Conservation (phyloP, 30 jellyfish, hydroid and myxozoan species). For the Rhopilema esculentum region DNA sequence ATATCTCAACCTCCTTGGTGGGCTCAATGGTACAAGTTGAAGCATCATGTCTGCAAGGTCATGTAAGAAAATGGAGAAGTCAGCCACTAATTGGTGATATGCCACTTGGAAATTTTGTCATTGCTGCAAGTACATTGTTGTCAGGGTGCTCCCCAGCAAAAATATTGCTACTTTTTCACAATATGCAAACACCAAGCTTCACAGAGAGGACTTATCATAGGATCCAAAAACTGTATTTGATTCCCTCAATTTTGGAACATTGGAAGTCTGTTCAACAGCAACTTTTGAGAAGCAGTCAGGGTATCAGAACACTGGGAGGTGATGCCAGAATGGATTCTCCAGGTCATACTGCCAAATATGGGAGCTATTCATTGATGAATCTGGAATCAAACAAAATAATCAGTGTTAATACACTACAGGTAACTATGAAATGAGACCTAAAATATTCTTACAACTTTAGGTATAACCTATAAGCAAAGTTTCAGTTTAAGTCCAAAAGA, state of each 20-base stretch:
- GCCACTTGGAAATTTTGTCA: not conserved
- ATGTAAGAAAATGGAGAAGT: conserved; percentile 1
- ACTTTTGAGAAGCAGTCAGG: conserved; percentile 2
- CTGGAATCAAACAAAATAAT: conserved; percentile 16
- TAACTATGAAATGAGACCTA: not conserved
- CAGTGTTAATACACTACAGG: conserved; percentile 22
- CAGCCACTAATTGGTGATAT: conserved; percentile 3
- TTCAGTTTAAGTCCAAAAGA: conserved; percentile 3
- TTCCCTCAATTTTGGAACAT: conserved; percentile 23
- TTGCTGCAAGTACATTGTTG: not conserved
- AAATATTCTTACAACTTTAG: not conserved
- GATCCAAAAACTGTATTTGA: conserved; percentile 12
- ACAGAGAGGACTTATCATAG: conserved; percentile 10
- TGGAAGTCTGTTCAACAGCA: conserved; percentile 4
- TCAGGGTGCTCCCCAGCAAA: not conserved
- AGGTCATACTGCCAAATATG: conserved; percentile 59
- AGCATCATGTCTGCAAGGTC: conserved; percentile 13
- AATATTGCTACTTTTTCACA: not conserved
- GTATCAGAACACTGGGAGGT: conserved; percentile 36
- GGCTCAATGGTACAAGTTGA: not conserved
- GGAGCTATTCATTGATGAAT: conserved; percentile 40
- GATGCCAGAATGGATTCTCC: conserved; percentile 52
- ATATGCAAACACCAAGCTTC: conserved; percentile 11
- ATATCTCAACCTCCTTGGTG: not conserved
- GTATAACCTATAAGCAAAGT: not conserved